phyloP scores from a whole-genome alignment of 2,888 invertebrate genomes.

The Cancer borealis region DNA sequence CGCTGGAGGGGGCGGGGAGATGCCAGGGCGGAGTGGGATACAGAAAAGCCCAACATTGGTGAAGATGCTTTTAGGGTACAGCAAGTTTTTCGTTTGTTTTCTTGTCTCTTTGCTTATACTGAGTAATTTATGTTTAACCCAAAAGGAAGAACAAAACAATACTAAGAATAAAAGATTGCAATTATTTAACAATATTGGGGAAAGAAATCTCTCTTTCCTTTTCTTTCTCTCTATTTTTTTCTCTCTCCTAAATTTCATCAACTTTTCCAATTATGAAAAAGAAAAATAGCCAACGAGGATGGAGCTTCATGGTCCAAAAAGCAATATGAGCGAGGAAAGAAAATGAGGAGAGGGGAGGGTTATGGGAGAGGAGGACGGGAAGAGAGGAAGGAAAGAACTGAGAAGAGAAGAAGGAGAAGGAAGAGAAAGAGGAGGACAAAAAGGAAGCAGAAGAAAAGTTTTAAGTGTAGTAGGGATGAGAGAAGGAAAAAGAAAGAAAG shows the following conservation, averaged over 20 bases:
- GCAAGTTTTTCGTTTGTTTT: background rate
- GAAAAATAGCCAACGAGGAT: conserved; percentile 61
- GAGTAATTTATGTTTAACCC: background rate
- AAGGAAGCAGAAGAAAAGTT: background rate
- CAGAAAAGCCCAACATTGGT: background rate
- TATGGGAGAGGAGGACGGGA: background rate
- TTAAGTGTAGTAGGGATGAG: background rate
- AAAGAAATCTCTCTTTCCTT: conserved; percentile 25
- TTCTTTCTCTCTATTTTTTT: conserved; percentile 31
- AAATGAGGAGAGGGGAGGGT: background rate
- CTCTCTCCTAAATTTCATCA: conserved; percentile 63
- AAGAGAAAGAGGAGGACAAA: background rate
- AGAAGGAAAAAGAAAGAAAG: background rate
- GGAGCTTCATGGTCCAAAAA: conserved; percentile 57
- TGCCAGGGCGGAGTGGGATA: background rate
- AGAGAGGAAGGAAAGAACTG: background rate
- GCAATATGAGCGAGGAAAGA: conserved; percentile 34
- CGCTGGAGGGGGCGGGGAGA: background rate
- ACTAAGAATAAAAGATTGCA: background rate
- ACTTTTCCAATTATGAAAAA: conserved; percentile 70
- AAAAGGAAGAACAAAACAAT: background rate
- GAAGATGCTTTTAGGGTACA: background rate
- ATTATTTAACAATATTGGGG: background rate
- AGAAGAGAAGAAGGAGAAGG: background rate
- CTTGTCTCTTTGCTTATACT: background rate